Conservation (phyloP, 1,140 invertebrate genomes). For the Lucilia cuprina region DNA sequence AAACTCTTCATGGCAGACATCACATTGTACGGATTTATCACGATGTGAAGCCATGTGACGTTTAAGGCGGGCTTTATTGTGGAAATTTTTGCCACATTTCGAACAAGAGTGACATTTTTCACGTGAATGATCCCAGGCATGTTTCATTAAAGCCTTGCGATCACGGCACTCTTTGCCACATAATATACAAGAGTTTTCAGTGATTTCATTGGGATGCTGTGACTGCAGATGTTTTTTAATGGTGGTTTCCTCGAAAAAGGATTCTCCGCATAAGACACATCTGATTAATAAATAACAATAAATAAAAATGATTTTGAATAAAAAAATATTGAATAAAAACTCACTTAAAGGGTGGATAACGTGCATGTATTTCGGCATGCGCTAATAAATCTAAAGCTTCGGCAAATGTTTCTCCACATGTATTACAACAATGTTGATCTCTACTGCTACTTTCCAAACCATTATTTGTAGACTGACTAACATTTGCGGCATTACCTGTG, state of each 20-base stretch:
- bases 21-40: constrained; percentile 73
- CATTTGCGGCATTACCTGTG: constrained; percentile 44
- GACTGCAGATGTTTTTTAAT: constrained; percentile 57
- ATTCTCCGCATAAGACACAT: constrained; percentile 58
- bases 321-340: constrained; percentile 12
- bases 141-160: constrained; percentile 72
- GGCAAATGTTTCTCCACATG: constrained; percentile 77
- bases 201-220: constrained; percentile 55
- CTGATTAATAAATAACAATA: constrained; percentile 38
- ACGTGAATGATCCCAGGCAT: constrained; percentile 70
- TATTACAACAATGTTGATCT: constrained; percentile 68
- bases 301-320: neutral
- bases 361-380: constrained; percentile 77
- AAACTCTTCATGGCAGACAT: constrained; percentile 76
- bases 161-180: constrained; percentile 76
- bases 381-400: constrained; percentile 77
- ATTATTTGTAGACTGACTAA: constrained; percentile 36
- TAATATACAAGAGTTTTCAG: constrained; percentile 66
- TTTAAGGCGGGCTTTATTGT: constrained; percentile 71
- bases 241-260: constrained; percentile 57
- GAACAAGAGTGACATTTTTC: constrained; percentile 71
- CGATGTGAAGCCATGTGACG: constrained; percentile 74
- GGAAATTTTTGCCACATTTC: constrained; percentile 74
- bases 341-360: constrained; percentile 66
- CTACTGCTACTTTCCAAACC: constrained; percentile 48